Base-by-base conservation (phyloP, 1,140 invertebrate genomes). In the Coenobita brevimanus region DNA sequence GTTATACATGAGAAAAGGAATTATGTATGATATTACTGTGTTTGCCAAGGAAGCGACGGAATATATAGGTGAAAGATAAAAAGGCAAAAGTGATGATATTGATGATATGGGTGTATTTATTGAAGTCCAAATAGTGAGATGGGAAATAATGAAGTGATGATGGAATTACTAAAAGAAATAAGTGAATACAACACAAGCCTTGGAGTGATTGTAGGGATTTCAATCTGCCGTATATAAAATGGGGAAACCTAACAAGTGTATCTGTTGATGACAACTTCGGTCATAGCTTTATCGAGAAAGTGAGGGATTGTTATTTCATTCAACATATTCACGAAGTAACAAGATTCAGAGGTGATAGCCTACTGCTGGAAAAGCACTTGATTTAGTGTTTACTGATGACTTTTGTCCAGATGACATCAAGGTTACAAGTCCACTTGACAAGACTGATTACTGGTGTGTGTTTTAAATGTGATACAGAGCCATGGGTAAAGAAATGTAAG, bases 201-300 rank as follows among this genome's bases (percentile, higher is more conserved):
- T n/a, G 36, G 36, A 33, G 73, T 76, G 38, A 43, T 76, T 21
- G 73, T 76, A 21, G n/a, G n/a, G 38, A 76, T 33, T 76, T 76
- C 33, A 6, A 30, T 41, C 13, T 76, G 36, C 38, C 73, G 8
- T 30, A 76, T 24, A 76, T 41, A 30, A 33, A 76, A 36, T 76
- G 73, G 73, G 38, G 36, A 24, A 43, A 76, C 36, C 8, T 76
- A 24, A 36, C 73, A 36, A 6, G 21, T 76, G 15, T 8, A 76
- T 6, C 6, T 36, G 73, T 10, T 76, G 73, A 76, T 15, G 73
- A 76, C 36, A 76, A 24, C 33, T 36, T 76, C 8, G 36, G 73
- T 24, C 73, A 76, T 8, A 76, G 41, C 24, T 76, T 76, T 38
- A 76, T 76, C 36, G 73, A 76, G 24, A 76, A 76, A 17, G 46